Evolutionary conservation across 2,113 vertebrate genomes (phyloP).

Genomic region (Nyctibius bracteatus): DNA sequence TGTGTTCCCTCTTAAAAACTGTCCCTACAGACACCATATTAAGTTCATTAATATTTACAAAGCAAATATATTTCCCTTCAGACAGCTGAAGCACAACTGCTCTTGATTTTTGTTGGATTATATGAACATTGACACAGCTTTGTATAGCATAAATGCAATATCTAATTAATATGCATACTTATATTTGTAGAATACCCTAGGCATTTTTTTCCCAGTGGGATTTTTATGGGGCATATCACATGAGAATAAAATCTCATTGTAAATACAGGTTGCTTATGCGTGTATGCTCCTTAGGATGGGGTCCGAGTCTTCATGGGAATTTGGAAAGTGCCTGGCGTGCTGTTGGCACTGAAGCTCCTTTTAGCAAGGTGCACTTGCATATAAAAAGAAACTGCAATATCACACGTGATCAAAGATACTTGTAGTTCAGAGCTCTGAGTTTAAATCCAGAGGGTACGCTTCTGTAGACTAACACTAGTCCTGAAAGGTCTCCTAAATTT

Average conservation of each 20-base stretch:
- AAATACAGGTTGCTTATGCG: background rate
- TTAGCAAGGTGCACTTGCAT: background rate
- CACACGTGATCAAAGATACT: background rate
- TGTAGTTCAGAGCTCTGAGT: background rate
- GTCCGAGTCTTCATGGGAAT: background rate
- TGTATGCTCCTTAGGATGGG: background rate
- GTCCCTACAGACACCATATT: background rate
- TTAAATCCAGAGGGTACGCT: background rate
- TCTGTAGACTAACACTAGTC: background rate
- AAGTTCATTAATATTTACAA: constrained; percentile 3
- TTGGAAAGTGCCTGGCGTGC: background rate
- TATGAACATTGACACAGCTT: background rate
- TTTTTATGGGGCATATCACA: background rate
- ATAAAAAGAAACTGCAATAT: background rate
- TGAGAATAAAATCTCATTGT: background rate
- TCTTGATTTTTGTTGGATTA: background rate
- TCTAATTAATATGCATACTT: background rate
- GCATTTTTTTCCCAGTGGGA: background rate
- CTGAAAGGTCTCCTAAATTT: background rate
- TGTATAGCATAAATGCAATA: background rate
- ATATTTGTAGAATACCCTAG: background rate
- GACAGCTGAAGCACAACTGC: background rate
- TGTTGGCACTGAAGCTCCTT: background rate
- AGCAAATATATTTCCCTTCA: background rate
- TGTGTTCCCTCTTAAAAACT: background rate